Percentiles rank a stretch among this genome's conserved stretches.
phyloP scores from a whole-genome alignment of 2,797 vertebrate genomes.

The Sorex maritimensis region DNA sequence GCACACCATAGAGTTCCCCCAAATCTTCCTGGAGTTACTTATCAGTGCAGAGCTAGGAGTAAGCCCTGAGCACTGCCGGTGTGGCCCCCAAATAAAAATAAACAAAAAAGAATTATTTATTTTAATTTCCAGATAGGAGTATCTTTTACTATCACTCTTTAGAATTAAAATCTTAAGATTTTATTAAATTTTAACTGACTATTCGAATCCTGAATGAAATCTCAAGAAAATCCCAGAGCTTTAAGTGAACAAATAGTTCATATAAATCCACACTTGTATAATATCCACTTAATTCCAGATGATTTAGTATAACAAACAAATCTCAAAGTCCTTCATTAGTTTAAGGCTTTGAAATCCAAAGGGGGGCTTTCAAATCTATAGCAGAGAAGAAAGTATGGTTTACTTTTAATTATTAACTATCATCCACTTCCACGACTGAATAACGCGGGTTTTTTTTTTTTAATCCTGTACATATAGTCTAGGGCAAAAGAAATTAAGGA shows the following conservation, averaged over 20 bases:
- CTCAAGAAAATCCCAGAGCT: not conserved
- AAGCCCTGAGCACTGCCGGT: too few species aligned
- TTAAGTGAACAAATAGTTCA: slow-evolving; percentile 33
- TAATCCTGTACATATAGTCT: not conserved
- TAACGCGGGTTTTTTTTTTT: not conserved
- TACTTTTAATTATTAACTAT: not conserved
- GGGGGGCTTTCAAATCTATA: not conserved
- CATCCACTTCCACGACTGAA: not conserved
- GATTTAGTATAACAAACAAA: not conserved
- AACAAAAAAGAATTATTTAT: too few species aligned
- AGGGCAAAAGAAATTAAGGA: not conserved
- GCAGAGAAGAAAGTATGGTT: not conserved
- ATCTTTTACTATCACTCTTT: not conserved
- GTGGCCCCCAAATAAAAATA: too few species aligned
- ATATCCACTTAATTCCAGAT: not conserved
- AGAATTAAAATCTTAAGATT: slow-evolving; percentile 66
- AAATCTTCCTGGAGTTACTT: too few species aligned
- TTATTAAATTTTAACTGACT: not conserved
- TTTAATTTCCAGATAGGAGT: not conserved
- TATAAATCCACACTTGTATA: not conserved
- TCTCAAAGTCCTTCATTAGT: slow-evolving; percentile 17
- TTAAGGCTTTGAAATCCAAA: not conserved
- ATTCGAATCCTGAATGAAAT: not conserved
- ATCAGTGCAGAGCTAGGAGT: too few species aligned
- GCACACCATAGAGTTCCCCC: too few species aligned